Conservation (phyloP, 2,113 vertebrate species). For the Xenopus laevis region DNA sequence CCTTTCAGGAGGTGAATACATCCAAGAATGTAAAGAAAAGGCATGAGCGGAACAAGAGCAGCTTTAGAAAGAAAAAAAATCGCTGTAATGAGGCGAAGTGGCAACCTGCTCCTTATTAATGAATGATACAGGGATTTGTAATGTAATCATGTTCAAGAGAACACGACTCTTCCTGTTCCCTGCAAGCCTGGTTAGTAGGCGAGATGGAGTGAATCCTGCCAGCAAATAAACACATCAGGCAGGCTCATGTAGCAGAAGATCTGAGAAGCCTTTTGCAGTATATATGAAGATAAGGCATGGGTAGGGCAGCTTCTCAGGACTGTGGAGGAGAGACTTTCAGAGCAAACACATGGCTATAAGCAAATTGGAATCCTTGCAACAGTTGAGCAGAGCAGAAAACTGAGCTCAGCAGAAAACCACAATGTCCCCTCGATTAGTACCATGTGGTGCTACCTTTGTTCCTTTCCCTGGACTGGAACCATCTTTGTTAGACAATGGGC, state of each 20-base stretch:
- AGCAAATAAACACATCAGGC: slow-evolving; percentile 48
- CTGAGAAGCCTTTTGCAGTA: neutral
- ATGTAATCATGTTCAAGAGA: slow-evolving; percentile 60
- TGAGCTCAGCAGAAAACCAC: slow-evolving; percentile 46
- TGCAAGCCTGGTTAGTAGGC: slow-evolving; percentile 55
- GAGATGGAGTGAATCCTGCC: slow-evolving; percentile 48
- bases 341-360: slow-evolving; percentile 26
- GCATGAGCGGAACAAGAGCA: slow-evolving; percentile 15
- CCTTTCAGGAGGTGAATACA: neutral
- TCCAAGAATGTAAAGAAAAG: slow-evolving; percentile 10
- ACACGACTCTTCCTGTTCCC: slow-evolving; percentile 58
- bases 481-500: slow-evolving; percentile 50
- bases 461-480: slow-evolving; percentile 57
- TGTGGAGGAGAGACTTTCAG: slow-evolving; percentile 31
- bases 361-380: slow-evolving; percentile 37
- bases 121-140: slow-evolving; percentile 54
- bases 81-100: slow-evolving; percentile 37
- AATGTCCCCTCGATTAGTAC: slow-evolving; percentile 56
- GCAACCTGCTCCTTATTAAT: slow-evolving; percentile 57
- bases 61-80: slow-evolving; percentile 16
- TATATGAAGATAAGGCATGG: slow-evolving; percentile 18
- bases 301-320: slow-evolving; percentile 11
- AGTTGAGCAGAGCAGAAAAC: slow-evolving; percentile 47
- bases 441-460: slow-evolving; percentile 56
- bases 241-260: slow-evolving; percentile 7